Evolutionary conservation across 2,888 invertebrate genomes (phyloP).

Genomic region (Limnephilus marmoratus): DNA sequence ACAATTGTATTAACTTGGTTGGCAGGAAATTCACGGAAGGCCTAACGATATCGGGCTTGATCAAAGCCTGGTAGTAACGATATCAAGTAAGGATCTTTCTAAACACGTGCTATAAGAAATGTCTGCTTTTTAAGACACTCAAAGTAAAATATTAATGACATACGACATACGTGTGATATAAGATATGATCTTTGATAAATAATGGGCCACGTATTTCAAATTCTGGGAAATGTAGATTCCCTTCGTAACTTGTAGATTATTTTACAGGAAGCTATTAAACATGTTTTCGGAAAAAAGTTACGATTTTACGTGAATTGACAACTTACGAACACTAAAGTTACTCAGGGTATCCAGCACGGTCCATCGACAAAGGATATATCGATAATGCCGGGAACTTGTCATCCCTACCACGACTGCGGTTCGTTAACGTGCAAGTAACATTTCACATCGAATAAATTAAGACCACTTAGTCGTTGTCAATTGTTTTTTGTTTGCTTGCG

Average conservation of each 20-base stretch:
- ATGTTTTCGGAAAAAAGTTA: too few relatives aligned
- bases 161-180: not conserved
- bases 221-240: not conserved
- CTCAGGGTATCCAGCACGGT: too few relatives aligned
- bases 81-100: not conserved
- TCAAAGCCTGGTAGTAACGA: not conserved
- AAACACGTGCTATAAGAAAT: not conserved
- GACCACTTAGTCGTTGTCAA: too few relatives aligned
- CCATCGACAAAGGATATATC: too few relatives aligned
- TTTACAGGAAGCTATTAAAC: not conserved
- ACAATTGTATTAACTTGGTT: not conserved
- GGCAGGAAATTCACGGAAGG: not conserved
- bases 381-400: too few relatives aligned
- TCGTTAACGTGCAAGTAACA: too few relatives aligned
- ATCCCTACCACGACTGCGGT: too few relatives aligned
- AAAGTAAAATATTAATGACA: not conserved
- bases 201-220: not conserved
- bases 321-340: not conserved
- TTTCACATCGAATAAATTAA: too few relatives aligned
- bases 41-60: not conserved
- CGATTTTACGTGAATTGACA: not conserved
- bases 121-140: not conserved
- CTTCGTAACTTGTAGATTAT: not conserved
- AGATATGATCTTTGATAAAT: not conserved
- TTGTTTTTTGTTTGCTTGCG: too few relatives aligned